phyloP scores from a whole-genome alignment of 2,797 vertebrate species.

The Telmatherina bonti region DNA sequence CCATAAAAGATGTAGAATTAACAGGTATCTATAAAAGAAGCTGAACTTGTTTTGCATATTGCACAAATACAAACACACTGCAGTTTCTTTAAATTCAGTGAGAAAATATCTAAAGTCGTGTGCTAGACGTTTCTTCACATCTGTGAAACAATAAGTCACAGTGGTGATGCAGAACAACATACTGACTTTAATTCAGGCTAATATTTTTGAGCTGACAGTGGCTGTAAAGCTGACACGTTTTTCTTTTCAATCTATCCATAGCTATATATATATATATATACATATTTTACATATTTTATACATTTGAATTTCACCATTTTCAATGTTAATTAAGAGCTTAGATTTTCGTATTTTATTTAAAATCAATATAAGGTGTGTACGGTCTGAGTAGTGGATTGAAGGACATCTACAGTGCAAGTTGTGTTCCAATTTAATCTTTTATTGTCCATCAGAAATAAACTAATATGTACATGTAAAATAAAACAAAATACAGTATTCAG shows the following conservation, averaged over 20 bases:
- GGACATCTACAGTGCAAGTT: background rate
- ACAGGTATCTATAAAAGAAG: constrained; percentile 30
- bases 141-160: constrained; percentile 30
- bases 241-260: too few relatives aligned
- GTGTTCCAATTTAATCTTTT: background rate
- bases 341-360: constrained; percentile 31
- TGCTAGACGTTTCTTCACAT: background rate
- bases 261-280: too few relatives aligned
- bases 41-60: constrained; percentile 31
- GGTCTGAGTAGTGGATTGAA: background rate
- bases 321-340: background rate
- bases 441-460: background rate
- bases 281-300: constrained; percentile 36
- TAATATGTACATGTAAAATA: constrained; percentile 13
- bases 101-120: constrained; percentile 12
- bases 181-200: constrained; percentile 1
- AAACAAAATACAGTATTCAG: background rate
- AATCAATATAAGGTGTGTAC: background rate
- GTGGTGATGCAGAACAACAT: constrained; percentile 14
- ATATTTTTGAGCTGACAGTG: constrained; percentile 33
- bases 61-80: constrained; percentile 11
- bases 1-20: constrained; percentile 4
- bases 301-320: constrained; percentile 33
- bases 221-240: constrained; percentile 32
- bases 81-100: constrained; percentile 26